Evolutionary conservation across 92 coral and sea anemone species (phyloP).

Genomic region (Palythoa grandis): DNA sequence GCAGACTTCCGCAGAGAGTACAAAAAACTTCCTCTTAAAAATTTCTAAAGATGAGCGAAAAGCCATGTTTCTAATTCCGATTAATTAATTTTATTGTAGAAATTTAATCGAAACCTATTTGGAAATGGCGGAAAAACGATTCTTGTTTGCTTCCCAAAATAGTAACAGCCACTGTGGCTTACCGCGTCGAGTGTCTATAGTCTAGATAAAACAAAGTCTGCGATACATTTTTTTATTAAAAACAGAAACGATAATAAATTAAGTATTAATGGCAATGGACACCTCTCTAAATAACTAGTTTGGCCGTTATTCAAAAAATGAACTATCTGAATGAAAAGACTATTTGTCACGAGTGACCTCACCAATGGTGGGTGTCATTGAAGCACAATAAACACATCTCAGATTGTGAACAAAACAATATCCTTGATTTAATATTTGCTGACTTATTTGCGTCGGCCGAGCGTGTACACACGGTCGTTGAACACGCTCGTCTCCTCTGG

Average conservation of each 20-base stretch:
- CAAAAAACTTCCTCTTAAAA: background rate
- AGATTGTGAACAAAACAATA: conserved; percentile 40
- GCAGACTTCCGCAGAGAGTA: background rate
- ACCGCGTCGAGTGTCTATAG: background rate
- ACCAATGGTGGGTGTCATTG: conserved; percentile 12
- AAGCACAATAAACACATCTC: conserved; percentile 39
- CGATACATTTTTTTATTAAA: background rate
- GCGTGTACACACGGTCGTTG: conserved; percentile 26
- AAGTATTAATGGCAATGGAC: background rate
- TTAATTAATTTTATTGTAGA: background rate
- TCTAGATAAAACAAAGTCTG: background rate
- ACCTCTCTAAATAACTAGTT: background rate
- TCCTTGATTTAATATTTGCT: conserved; percentile 31
- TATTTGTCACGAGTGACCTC: conserved; percentile 23
- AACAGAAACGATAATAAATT: background rate
- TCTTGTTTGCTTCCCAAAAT: conserved; percentile 22
- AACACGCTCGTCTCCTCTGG: conserved; percentile 20
- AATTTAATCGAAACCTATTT: background rate
- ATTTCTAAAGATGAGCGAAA: background rate
- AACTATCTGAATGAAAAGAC: background rate
- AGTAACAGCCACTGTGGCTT: background rate
- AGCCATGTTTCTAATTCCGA: background rate
- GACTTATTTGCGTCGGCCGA: conserved; percentile 34
- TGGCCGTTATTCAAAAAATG: background rate
- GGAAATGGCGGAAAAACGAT: background rate